Percentiles rank a stretch among this genome's conserved stretches.
These are phyloP conservation scores for Pocillopora grandis DNA, from an alignment of 92 coral and sea anemone species.

Conservation along the genomic window DNA sequence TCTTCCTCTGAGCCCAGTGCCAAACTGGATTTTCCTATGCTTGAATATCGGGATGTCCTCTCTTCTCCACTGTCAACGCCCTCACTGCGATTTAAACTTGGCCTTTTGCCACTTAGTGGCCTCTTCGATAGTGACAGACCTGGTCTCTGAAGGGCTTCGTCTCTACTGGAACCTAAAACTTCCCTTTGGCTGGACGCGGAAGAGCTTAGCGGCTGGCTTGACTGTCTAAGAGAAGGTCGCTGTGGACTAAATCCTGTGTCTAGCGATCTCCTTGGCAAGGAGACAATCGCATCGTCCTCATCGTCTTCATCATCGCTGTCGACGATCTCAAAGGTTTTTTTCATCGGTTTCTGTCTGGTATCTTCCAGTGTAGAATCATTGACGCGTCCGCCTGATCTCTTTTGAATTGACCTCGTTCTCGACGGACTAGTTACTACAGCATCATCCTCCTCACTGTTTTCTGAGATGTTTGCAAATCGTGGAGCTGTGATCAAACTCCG, in stretches of 20 bases:
- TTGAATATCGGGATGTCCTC: too few species aligned
- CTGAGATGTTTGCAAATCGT: conserved; percentile 32
- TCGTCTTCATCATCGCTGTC: conserved; percentile 82
- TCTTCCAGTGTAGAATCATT: conserved; percentile 4
- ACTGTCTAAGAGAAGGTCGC: conserved; percentile 28
- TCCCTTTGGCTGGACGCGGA: background rate
- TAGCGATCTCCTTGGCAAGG: conserved; percentile 34
- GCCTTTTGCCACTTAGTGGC: background rate
- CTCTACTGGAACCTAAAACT: background rate
- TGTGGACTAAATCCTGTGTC: conserved; percentile 39
- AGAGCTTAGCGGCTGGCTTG: conserved; percentile 4
- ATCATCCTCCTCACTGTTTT: conserved; percentile 46
- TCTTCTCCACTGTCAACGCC: too few species aligned
- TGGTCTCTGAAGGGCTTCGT: background rate
- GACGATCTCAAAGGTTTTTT: conserved; percentile 53
- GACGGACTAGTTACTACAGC: background rate
- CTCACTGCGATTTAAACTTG: too few species aligned
- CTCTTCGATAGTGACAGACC: conserved; percentile 27
- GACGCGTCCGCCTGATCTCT: background rate
- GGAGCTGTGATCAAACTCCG: conserved; percentile 35
- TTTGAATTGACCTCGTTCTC: conserved; percentile 4
- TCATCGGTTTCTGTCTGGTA: conserved; percentile 9
- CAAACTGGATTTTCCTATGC: background rate
- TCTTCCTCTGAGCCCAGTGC: conserved; percentile 54
- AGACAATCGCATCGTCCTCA: conserved; percentile 46